Base-by-base conservation (phyloP, 2,888 invertebrate species). In the Cylloceria caligata region DNA sequence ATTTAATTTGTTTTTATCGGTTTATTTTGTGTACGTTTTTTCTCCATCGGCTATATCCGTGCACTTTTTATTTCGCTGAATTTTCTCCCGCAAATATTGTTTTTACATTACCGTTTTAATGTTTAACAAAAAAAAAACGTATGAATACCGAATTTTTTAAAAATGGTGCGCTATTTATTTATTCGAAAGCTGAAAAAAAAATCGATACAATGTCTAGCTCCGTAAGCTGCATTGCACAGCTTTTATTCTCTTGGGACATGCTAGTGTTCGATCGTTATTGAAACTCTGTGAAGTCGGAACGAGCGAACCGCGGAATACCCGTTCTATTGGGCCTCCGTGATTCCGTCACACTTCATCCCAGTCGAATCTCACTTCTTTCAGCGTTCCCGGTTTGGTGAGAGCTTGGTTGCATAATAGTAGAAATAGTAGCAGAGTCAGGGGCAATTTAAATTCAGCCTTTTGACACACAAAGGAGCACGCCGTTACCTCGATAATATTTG, bases 261-360 rank as follows among this genome's bases (percentile, higher is more conserved):
- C 73, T 16, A 13, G n/a, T 87, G 88, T 89, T 90, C 89, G 88
- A 91, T 90, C 89, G 89, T 90, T 90, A 90, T 90, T 89, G 88
- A 86, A 88, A 87, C 86, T 87, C 84, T 86, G 84, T 82, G 24
- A 45, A 47, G 27, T 13, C 24, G 7, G 11, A 1, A 7, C 11
- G 9, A n/a, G n/a, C n/a, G n/a, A n/a, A 68, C 76, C 65, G 57
- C 62, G 39, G 55, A 68, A 60, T 68, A 55, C 16, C 27, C 65
- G 30, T 65, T 83, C 52, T 52, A 80, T 64, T 47, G 36, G 27
- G 7, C 19, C 73, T 42, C 9, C 62, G 36, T 80, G 69, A 69
- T 77, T 80, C 62, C 72, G 36, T 67, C 67, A 64, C 30, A 69
- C 75, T 79, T 80, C 72, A 72, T 67, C 68, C 75, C 72, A 36